Evolutionary conservation across 1,140 invertebrate genomes (phyloP), one percentile per base, ranked within the genome.

Genomic region (Procambarus virginalis): DNA sequence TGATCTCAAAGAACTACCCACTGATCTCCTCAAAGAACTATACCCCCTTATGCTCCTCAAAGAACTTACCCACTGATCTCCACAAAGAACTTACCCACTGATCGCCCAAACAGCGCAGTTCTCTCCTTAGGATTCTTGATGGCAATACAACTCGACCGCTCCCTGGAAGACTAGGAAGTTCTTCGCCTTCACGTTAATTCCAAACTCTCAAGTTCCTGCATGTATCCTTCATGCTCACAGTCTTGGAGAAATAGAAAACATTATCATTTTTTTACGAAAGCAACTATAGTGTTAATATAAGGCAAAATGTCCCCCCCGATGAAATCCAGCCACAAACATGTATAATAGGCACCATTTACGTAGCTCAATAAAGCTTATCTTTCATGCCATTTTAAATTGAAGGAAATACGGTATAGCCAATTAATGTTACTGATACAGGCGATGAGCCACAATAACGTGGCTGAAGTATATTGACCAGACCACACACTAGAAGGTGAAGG

Each of bases 121-220:
- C 98, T 96, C 94, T 99, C 99, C 93, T 99, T 99, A 0, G 99
- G 98, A 95, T 98, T 99, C 95, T 99, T 99, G 98, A 99, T 99
- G 4, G 99, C 99, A 93, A 99, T 99, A 58, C 97, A n/a, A 99
- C 94, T 99, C 99, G 3, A 99, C 99, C 45, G 98, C 98, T 10
- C 99, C 99, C 96, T 99, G 99, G 94, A 99, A 99, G n/a, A 99
- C 99, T 22, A 99, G 94, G 94, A 99, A 99, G 94, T 99, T 99
- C 93, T 99, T 99, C 0, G 98, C 99, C 94, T 99, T 99, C 1
- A 99, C 98, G 95, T 99, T 99, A 92, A 99, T 99, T 10, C 99
- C 78, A 99, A 95, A 92, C 97, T 97, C 94, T 99, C 98, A 84
- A 99, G 94, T 93, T 98, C 97, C 48, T 95, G 95, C 45, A 98